phyloP scores from a whole-genome alignment of 2,113 vertebrate genomes.

The Salvelinus sp. region DNA sequence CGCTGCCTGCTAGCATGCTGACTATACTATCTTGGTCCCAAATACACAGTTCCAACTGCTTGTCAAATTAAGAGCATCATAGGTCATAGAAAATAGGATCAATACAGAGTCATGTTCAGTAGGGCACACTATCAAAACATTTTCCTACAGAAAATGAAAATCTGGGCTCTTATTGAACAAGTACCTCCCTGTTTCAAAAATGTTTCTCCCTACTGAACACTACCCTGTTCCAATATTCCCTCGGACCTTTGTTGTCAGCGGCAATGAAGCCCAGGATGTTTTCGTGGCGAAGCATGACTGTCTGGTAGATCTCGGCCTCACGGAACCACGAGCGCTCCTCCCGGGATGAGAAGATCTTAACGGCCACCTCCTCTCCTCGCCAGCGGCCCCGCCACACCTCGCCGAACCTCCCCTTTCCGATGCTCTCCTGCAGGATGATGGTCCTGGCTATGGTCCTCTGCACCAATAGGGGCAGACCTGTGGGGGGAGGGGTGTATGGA shows the following conservation, averaged over 20 bases:
- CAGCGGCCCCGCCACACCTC: conserved; percentile 98
- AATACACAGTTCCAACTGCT: too few species aligned
- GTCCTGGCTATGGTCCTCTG: conserved; percentile 98
- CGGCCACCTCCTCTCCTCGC: conserved; percentile 97
- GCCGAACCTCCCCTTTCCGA: conserved; percentile 96
- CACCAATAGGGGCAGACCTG: conserved; percentile 93
- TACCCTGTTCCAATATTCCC: too few species aligned
- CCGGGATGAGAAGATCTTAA: conserved; percentile 97
- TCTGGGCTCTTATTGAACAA: too few species aligned
- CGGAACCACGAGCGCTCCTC: conserved; percentile 99
- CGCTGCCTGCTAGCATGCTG: too few species aligned
- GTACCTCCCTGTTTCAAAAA: too few species aligned
- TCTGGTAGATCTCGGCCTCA: conserved; percentile 98
- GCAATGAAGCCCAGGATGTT: conserved; percentile 98
- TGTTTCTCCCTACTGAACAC: too few species aligned
- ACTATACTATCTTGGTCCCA: too few species aligned
- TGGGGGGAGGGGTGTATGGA: not conserved
- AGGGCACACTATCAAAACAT: too few species aligned
- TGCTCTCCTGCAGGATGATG: conserved; percentile 98
- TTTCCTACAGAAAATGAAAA: too few species aligned
- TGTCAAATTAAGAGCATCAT: too few species aligned
- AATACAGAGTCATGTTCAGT: too few species aligned
- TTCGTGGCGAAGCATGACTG: conserved; percentile 96
- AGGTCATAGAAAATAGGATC: too few species aligned
- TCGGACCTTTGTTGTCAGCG: conserved; percentile 96